These are phyloP conservation scores for Leptosomus discolor DNA, from an alignment of 2,113 vertebrate genomes.

Conservation along the genomic window DNA sequence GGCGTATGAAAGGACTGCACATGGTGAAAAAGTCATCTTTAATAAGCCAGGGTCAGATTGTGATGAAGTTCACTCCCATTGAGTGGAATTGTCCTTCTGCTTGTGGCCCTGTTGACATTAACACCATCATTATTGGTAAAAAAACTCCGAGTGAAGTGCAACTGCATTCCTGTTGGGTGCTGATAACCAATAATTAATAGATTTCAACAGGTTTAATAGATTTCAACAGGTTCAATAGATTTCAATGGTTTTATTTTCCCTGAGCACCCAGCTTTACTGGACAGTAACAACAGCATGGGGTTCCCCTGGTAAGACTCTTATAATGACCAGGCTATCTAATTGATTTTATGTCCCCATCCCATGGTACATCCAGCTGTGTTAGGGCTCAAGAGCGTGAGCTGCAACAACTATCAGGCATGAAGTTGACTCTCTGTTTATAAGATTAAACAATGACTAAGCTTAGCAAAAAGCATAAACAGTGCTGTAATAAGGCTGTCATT, in stretches of 20 bases:
- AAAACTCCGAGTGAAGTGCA: background rate
- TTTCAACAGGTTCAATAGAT: background rate
- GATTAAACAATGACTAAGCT: conserved; percentile 54
- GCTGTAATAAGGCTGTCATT: conserved; percentile 18
- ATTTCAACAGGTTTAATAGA: background rate
- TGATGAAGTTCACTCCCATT: background rate
- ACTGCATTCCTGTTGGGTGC: background rate
- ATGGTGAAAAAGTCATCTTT: background rate
- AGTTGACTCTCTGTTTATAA: conserved; percentile 4
- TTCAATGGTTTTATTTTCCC: background rate
- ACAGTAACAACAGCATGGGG: background rate
- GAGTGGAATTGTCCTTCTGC: background rate
- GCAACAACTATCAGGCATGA: background rate
- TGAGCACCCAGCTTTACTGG: background rate
- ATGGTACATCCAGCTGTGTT: background rate
- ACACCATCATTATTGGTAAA: background rate
- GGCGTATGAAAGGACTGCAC: background rate
- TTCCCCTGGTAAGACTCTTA: background rate
- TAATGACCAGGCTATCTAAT: background rate
- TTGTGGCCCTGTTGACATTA: background rate
- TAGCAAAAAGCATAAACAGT: background rate
- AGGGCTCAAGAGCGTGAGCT: background rate
- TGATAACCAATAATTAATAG: background rate
- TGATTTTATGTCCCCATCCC: background rate
- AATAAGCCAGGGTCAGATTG: background rate